Base-by-base conservation (phyloP, 1,140 invertebrate species). In the Vollenhovia emeryi region DNA sequence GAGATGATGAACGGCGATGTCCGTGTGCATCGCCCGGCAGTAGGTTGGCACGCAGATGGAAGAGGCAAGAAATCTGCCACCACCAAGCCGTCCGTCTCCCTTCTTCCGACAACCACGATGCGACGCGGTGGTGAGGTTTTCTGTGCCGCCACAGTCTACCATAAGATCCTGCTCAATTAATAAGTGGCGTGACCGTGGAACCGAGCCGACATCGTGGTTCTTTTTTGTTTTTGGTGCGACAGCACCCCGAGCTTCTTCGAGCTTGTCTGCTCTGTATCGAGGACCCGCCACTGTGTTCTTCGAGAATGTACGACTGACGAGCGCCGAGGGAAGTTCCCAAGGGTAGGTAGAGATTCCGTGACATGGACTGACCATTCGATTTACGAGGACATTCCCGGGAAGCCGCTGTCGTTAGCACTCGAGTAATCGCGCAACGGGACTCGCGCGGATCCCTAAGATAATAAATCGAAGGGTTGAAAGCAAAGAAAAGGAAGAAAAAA, bases 131-230 rank as follows among this genome's bases (percentile, higher is more conserved):
- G 50, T 75, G 50, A 87, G 86, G 82, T 89, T 87, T 86, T 85
- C 83, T 43, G 36, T 64, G 74, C 55, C 69, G 62, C 36, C 50
- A 33, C 90, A 92, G 92, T 93, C 90, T 89, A 86, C 30, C 86
- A 82, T 83, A 87, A 91, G 91, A 93, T 91, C 83, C 91, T 89
- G 88, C 64, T 85, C 91, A 90, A 91, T 91, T 91, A 93, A 91
- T 93, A 91, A 92, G 90, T 87, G 71, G 79, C 52, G 68, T 78
- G 83, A 80, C 27, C 79, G 74, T 43, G 84, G 15, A 11, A 71
- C 40, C 27, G 52, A 71, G 15, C 3, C 11, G 15, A 80, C 36
- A 45, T 59, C 11, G 24, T 43, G 11, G 15, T 36, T 73, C 3
- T 13, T 84, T 50, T 45, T 59, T 76, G 50, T 30, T 62, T 13